Evolutionary conservation across 2,797 vertebrate species (phyloP), one percentile per base, ranked within the genome.

Genomic region (Malurus leucopterus): DNA sequence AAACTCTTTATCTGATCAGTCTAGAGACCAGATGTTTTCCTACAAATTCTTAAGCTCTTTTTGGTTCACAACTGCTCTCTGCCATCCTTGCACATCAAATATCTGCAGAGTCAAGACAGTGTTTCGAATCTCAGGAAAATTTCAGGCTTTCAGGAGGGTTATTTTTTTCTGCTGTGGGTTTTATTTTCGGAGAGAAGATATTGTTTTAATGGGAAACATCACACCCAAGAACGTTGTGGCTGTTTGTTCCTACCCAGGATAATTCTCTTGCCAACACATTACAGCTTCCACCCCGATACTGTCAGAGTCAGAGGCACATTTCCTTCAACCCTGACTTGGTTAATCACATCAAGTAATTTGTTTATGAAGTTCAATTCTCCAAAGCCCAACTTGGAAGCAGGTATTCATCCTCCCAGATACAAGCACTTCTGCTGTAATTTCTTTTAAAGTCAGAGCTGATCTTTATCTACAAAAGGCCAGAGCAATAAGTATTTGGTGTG

Each of bases 381-480:
- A 89, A 73, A 90, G 91, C 72, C 84, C 73, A 32, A 34, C 79
- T 81, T 90, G 92, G 90, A 92, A 91, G 74, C 68, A 86, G 79
- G 70, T 91, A 77, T 75, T 88, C 54, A 80, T 92, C 83, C 40
- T 92, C 89, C 77, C 80, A 91, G 83, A 61, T 87, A 80, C 68
- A 88, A 89, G 55, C 43, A 24, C 88, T 92, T 91, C 50, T 90
- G 88, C 82, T 75, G 8, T 83, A 89, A 95, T 84, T 92, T 93
- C 86, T 86, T 89, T 90, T 85, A 63, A 84, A 91, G 80, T 64
- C 90, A 80, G 63, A 67, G 77, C 76, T 88, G 93, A 95, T 95
- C 80, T 30, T 92, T 92, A 95, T 95, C 93, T 95, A 91, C 93
- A 96, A 95, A 95, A 92, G 92, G 61, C 67, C 71, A 0, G 79